Base-by-base conservation (phyloP, 64 coral and sea anemone species). In the Dendronephthya gigantea region DNA sequence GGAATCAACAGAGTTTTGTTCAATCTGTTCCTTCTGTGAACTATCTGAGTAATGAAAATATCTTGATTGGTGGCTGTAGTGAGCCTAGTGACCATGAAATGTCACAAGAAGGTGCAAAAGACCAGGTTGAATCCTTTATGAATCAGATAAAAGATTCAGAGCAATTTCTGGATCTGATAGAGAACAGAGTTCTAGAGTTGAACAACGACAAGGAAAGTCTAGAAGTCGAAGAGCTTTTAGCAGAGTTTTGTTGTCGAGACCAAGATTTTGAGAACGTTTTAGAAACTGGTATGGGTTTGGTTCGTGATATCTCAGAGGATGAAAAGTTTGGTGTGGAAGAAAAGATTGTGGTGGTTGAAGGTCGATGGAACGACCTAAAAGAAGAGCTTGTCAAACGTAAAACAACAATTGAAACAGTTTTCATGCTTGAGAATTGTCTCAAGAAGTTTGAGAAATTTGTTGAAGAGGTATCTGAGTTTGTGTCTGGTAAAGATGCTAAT, bases 231-330 rank as follows among this genome's bases (percentile, higher is more conserved):
- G 72, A 79, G 15, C 36, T 79, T 6, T 39, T 79, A 29, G 15
- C 36, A 19, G 32, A 34, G 30, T 79, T 79, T 79, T 17, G 36
- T 15, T 0, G 36, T 35, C 34, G 36, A 39, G 72, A 38, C 0
- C 72, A 79, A 34, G 72, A 79, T 9, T 79, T 79, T 39, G 72
- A 79, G 32, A 34, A 15, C 15, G 72, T 79, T 79, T 79, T 79
- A 19, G 72, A 79, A 28, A 5, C 36, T 17, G 72, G 72, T 4
- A 36, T 79, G 72, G 9, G 27, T 79, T 34, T 79, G 37, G 72
- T 29, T 79, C 72, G 72, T 15, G 7, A 79, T 34, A 34, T 79
- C 32, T 62, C 55, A 23, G 36, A 79, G 15, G 72, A 39, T 34
- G 72, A 39, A 79, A 29, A 79, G 36, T 79, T 36, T 79, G 32